Percentiles rank a stretch among this genome's conserved stretches.
These are phyloP conservation scores for Lamellibrachia columna DNA, from an alignment of 2,888 invertebrate species.

Conservation along the genomic window DNA sequence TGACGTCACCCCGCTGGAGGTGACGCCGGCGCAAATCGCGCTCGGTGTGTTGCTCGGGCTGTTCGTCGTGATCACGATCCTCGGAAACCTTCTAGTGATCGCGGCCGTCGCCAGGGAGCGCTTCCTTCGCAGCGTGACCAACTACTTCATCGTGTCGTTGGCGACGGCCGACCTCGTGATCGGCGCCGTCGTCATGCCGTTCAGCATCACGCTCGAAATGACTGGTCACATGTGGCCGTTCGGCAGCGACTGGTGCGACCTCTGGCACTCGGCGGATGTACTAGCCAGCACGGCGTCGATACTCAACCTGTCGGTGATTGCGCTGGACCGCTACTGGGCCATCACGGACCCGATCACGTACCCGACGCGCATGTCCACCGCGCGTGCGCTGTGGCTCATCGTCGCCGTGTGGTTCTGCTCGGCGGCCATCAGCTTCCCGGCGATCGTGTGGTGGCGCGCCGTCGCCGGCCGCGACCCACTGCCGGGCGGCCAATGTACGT, in stretches of 20 bases:
- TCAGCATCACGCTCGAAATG: conserved; percentile 68
- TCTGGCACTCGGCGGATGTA: conserved; percentile 97
- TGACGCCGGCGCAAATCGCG: background rate
- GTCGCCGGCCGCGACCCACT: conserved; percentile 38
- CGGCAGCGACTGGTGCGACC: conserved; percentile 95
- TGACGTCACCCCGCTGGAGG: background rate
- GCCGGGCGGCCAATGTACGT: conserved; percentile 75
- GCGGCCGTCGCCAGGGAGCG: conserved; percentile 91
- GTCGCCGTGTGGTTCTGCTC: conserved; percentile 97
- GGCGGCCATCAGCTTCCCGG: conserved; percentile 96
- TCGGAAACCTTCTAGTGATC: conserved; percentile 94
- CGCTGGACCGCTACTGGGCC: conserved; percentile 96
- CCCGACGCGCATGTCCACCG: conserved; percentile 91
- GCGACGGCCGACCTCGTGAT: conserved; percentile 97
- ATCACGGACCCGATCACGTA: conserved; percentile 98
- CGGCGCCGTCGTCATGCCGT: conserved; percentile 97
- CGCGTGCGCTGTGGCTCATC: conserved; percentile 86
- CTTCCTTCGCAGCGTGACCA: conserved; percentile 95
- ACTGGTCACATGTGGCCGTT: conserved; percentile 79
- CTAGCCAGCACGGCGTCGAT: conserved; percentile 97
- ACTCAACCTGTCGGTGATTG: conserved; percentile 95
- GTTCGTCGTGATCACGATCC: conserved; percentile 91
- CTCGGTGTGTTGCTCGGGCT: conserved; percentile 80
- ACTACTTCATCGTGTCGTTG: conserved; percentile 95
- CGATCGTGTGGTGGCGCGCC: conserved; percentile 76